A percentile compares a stretch with the other conserved stretches of the same genome.
phyloP scores from a whole-genome alignment of 2,113 vertebrate species.

The Eudyptes chrysolophus region DNA sequence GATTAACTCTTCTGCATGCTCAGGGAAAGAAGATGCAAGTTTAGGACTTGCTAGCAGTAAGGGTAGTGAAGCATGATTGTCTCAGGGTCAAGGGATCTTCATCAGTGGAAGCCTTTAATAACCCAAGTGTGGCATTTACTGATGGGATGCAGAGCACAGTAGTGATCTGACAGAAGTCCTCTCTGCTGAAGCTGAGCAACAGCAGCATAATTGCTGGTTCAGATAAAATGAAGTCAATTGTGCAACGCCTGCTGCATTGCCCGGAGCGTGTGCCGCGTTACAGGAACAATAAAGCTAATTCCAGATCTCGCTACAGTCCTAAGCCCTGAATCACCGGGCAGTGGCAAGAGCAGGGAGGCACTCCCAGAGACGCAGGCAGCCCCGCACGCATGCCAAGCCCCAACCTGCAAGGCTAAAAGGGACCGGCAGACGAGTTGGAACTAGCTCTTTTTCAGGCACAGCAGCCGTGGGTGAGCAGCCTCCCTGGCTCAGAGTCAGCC shows the following conservation, averaged over 20 bases:
- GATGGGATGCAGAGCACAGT: neutral
- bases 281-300: conserved; percentile 57
- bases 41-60: neutral
- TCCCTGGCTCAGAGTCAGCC: neutral
- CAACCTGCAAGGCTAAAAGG: neutral
- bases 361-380: conserved; percentile 1
- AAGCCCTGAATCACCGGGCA: conserved; percentile 56
- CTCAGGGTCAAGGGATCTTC: neutral
- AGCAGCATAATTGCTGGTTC: conserved; percentile 43
- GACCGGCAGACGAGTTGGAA: neutral
- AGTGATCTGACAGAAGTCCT: neutral
- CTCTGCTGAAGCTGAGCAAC: neutral
- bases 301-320: conserved; percentile 38
- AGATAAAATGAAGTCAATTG: conserved; percentile 34
- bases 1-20: neutral
- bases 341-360: neutral
- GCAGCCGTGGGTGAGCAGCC: neutral
- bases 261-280: neutral
- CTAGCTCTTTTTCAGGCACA: neutral
- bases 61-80: neutral
- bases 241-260: conserved; percentile 11
- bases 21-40: neutral
- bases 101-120: neutral
- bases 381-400: neutral
- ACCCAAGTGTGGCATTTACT: neutral